These are phyloP conservation scores for Microctenopoma stevenorrisi DNA, from an alignment of 2,797 vertebrate genomes.

Conservation along the genomic window DNA sequence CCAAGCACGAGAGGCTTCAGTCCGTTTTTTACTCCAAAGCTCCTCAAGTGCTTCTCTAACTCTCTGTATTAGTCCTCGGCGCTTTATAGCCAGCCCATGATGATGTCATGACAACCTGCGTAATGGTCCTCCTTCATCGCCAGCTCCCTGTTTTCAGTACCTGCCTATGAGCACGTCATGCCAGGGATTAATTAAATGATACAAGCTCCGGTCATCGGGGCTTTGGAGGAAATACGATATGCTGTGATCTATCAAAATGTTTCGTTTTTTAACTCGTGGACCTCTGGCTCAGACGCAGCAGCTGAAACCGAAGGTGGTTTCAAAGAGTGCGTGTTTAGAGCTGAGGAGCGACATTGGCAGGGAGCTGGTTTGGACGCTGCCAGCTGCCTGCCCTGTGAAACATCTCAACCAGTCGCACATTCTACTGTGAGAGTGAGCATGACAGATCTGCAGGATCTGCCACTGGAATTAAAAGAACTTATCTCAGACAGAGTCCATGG, in stretches of 20 bases:
- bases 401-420: slow-evolving; percentile 29
- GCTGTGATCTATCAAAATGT: slow-evolving; percentile 42
- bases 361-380: slow-evolving; percentile 33
- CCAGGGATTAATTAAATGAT: slow-evolving; percentile 75
- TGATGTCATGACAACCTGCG: slow-evolving; percentile 85
- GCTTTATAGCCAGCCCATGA: slow-evolving; percentile 81
- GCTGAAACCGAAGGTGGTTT: slow-evolving; percentile 66
- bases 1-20: slow-evolving; percentile 62
- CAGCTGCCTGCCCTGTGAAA: slow-evolving; percentile 41
- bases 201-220: slow-evolving; percentile 67
- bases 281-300: slow-evolving; percentile 50
- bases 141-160: slow-evolving; percentile 70
- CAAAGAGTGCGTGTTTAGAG: slow-evolving; percentile 56
- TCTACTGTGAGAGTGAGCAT: slow-evolving; percentile 6
- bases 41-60: slow-evolving; percentile 81
- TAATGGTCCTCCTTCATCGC: slow-evolving; percentile 76
- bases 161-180: slow-evolving; percentile 72
- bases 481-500: background rate
- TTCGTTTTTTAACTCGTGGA: slow-evolving; percentile 39
- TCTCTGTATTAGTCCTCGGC: slow-evolving; percentile 71
- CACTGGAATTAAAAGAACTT: slow-evolving; percentile 8
- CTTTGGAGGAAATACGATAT: slow-evolving; percentile 69
- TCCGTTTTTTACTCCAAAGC: slow-evolving; percentile 78
- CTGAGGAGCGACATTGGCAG: slow-evolving; percentile 51
- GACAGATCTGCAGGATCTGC: slow-evolving; percentile 12